Evolutionary conservation across 2,888 invertebrate species (phyloP).

Genomic region (Tanypteryx hageni): DNA sequence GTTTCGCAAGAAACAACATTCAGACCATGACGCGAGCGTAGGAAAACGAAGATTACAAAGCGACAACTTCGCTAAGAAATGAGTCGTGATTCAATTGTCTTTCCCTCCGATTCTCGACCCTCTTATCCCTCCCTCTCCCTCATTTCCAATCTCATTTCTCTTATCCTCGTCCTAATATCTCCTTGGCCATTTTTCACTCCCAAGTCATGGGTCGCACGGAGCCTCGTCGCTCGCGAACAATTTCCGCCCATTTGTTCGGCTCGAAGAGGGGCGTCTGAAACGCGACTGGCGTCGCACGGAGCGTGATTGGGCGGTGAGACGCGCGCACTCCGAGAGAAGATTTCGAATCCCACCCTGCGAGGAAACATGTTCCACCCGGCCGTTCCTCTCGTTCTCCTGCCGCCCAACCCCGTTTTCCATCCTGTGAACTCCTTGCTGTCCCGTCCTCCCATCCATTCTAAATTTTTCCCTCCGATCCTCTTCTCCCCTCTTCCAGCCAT

Average conservation of each 20-base stretch:
- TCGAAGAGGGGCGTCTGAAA: slow-evolving; percentile 1
- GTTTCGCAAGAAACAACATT: too few species aligned
- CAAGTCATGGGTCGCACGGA: background rate
- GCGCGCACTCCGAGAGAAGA: background rate
- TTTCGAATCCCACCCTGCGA: background rate
- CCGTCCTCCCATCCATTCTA: too few species aligned
- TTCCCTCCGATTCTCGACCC: too few species aligned
- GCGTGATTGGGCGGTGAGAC: background rate
- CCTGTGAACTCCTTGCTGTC: background rate
- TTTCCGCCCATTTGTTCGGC: background rate
- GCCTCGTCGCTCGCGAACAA: background rate
- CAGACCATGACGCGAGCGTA: too few species aligned
- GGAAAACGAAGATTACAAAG: too few species aligned
- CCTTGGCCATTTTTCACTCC: background rate
- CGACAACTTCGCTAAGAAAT: background rate
- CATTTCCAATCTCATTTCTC: background rate
- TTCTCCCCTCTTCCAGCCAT: too few species aligned
- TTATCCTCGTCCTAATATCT: background rate
- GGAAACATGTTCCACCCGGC: background rate
- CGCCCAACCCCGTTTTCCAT: slow-evolving; percentile 1
- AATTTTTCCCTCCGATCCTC: too few species aligned
- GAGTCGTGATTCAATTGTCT: background rate
- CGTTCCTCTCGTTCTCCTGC: background rate
- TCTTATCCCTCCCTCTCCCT: background rate
- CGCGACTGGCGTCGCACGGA: too few species aligned